These are phyloP conservation scores for Agriopis aurantiaria DNA, from an alignment of 2,888 invertebrate genomes.

Conservation along the genomic window DNA sequence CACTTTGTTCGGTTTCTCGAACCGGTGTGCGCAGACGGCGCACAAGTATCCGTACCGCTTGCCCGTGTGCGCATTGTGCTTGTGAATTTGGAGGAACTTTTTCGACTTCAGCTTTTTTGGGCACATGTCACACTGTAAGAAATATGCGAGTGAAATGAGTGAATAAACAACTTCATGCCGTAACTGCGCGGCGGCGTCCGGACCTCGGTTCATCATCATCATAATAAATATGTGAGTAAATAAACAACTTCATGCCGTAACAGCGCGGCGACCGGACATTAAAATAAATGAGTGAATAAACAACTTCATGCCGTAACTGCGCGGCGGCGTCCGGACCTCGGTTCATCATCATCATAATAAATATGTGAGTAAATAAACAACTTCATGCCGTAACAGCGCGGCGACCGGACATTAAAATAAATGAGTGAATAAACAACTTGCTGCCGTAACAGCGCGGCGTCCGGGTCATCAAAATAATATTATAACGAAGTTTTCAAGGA, in stretches of 20 bases:
- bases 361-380: too few species aligned
- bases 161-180: background rate
- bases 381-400: too few species aligned
- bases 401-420: background rate
- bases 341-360: too few species aligned
- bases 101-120: constrained; percentile 76
- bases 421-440: background rate
- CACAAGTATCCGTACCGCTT: constrained; percentile 76
- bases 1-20: constrained; percentile 82
- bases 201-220: too few species aligned
- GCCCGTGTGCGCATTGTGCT: constrained; percentile 80
- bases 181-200: too few species aligned
- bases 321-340: too few species aligned
- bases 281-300: background rate
- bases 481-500: too few species aligned
- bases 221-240: background rate
- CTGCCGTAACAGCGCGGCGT: too few species aligned
- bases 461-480: too few species aligned
- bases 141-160: background rate
- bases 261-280: too few species aligned
- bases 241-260: background rate
- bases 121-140: constrained; percentile 76
- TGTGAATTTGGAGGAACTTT: constrained; percentile 81
- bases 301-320: background rate
- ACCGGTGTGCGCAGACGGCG: constrained; percentile 73